Conservation (phyloP, 1,140 invertebrate genomes). For the Ceratosolen solmsi region DNA sequence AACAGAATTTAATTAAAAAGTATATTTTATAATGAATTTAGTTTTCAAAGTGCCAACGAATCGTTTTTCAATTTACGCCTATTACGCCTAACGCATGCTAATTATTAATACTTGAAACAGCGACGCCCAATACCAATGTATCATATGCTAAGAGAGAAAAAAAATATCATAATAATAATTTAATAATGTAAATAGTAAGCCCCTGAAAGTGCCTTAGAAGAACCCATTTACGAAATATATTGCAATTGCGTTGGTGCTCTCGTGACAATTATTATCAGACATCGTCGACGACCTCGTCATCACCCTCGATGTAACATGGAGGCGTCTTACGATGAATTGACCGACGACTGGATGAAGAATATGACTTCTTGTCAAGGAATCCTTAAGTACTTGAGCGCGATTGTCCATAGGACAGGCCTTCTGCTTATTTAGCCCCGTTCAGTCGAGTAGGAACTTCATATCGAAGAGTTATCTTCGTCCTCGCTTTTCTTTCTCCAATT, state of each 20-base stretch:
- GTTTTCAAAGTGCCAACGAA: too few species aligned
- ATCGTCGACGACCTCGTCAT: background rate
- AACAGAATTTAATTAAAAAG: too few species aligned
- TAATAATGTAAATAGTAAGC: too few species aligned
- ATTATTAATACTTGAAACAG: too few species aligned
- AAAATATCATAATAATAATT: too few species aligned
- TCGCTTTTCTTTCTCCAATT: background rate
- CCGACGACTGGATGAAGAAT: background rate
- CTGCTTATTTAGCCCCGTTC: background rate
- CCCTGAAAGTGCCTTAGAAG: too few species aligned
- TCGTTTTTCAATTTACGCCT: too few species aligned
- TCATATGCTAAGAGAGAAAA: too few species aligned
- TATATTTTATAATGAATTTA: too few species aligned
- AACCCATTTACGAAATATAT: background rate
- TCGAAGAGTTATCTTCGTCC: background rate
- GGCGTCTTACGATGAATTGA: background rate
- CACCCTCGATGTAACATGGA: background rate
- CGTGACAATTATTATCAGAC: background rate
- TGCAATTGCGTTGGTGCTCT: too few species aligned
- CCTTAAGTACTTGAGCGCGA: conserved; percentile 10
- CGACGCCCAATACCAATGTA: too few species aligned
- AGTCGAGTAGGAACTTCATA: background rate
- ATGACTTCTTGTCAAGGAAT: background rate
- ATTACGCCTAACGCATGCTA: too few species aligned
- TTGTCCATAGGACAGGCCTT: background rate